Percentiles rank a stretch among this genome's conserved stretches.
Conservation (phyloP, 2,888 invertebrate genomes). For the Zhengitettix transpicula region DNA sequence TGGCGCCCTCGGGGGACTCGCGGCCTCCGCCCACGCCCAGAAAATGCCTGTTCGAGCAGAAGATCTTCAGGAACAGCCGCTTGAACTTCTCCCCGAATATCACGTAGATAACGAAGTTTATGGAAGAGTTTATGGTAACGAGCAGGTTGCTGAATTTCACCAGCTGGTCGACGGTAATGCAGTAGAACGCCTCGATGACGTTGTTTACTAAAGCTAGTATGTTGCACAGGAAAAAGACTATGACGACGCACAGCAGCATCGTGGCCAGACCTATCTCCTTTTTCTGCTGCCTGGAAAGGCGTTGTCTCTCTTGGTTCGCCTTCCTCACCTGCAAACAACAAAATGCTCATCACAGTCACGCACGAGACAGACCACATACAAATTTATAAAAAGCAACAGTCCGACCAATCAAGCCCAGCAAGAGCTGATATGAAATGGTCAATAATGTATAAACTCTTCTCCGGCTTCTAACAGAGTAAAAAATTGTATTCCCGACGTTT, state of each 20-base stretch:
- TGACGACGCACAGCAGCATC: slow-evolving; percentile 86
- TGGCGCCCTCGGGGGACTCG: slow-evolving; percentile 49
- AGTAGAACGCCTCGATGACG: slow-evolving; percentile 65
- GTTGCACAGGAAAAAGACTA: slow-evolving; percentile 89
- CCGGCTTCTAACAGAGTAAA: no score
- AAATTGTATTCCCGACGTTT: no score
- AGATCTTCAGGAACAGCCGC: slow-evolving; percentile 62
- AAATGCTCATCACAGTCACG: not conserved
- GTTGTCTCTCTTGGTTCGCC: slow-evolving; percentile 78
- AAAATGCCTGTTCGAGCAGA: slow-evolving; percentile 42
- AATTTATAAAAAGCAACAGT: no score
- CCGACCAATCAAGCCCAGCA: no score
- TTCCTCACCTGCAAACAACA: slow-evolving; percentile 48
- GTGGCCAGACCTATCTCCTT: slow-evolving; percentile 88
- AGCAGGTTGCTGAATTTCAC: slow-evolving; percentile 77
- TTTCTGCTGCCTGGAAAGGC: slow-evolving; percentile 73
- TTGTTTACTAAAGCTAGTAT: slow-evolving; percentile 72
- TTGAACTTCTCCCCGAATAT: slow-evolving; percentile 96
- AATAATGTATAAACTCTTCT: no score
- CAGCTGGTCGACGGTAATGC: slow-evolving; percentile 45
- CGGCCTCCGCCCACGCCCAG: slow-evolving; percentile 23
- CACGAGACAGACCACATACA: no score
- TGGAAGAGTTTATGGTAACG: slow-evolving; percentile 92
- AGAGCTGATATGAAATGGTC: no score
- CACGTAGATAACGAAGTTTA: slow-evolving; percentile 95